Conservation (phyloP, 2,888 invertebrate genomes). For the Exocentrus adspersus region DNA sequence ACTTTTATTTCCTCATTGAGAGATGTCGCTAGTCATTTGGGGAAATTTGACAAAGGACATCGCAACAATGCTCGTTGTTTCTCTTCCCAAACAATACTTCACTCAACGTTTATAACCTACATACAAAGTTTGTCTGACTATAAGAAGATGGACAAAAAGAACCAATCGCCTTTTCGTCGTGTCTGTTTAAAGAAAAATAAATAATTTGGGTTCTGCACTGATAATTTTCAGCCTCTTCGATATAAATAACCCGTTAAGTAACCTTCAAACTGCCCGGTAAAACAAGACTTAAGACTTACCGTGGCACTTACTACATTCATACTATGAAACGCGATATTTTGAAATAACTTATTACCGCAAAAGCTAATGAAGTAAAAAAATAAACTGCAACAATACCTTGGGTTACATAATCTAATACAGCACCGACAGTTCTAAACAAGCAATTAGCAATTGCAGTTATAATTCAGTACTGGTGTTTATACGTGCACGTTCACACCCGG, state of each 20-base stretch:
- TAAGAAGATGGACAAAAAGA: too few species aligned
- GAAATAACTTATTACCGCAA: slow-evolving; percentile 1
- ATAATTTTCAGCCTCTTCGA: not conserved
- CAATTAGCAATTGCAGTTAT: not conserved
- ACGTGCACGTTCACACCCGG: slow-evolving; percentile 13
- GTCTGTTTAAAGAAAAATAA: too few species aligned
- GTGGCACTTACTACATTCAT: not conserved
- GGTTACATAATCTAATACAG: not conserved
- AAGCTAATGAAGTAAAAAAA: not conserved
- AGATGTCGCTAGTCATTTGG: too few species aligned
- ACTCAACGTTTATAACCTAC: too few species aligned
- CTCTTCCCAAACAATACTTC: too few species aligned
- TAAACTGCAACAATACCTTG: not conserved
- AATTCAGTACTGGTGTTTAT: not conserved
- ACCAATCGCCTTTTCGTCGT: too few species aligned
- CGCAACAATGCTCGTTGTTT: too few species aligned
- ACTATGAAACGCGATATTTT: not conserved
- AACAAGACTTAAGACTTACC: not conserved
- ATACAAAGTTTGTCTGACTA: too few species aligned
- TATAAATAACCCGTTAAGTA: not conserved
- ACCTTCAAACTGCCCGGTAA: not conserved
- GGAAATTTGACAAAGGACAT: too few species aligned
- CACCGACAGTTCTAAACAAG: not conserved
- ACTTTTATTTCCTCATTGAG: too few species aligned
- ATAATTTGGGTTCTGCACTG: not conserved